Percentiles rank a stretch among this genome's conserved stretches.
Conservation (phyloP, 2,113 vertebrate species). For the Canis aureus region DNA sequence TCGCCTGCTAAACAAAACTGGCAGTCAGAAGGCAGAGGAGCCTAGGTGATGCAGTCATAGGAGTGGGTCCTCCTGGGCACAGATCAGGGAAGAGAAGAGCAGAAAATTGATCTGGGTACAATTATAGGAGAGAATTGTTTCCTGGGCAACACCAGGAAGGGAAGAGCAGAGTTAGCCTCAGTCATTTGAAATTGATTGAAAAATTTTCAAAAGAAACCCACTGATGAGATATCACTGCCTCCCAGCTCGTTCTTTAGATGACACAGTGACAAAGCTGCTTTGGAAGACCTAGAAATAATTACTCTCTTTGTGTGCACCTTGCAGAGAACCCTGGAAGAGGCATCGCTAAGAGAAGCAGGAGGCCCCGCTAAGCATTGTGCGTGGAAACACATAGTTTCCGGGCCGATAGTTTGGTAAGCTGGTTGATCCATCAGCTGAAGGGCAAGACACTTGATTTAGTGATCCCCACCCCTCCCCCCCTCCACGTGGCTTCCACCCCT, state of each 20-base stretch:
- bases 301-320: background rate
- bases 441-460: background rate
- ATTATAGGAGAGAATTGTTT: background rate
- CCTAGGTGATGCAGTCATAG: background rate
- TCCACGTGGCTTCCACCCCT: background rate
- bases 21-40: background rate
- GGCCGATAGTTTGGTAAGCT: background rate
- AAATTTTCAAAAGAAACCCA: background rate
- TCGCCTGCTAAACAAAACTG: background rate
- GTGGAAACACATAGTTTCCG: background rate
- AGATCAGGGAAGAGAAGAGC: background rate
- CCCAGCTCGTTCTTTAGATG: background rate
- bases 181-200: slow-evolving; percentile 30
- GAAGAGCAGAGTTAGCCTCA: background rate
- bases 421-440: background rate
- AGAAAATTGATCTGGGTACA: background rate
- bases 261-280: background rate
- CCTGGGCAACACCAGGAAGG: background rate
- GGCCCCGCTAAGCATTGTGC: background rate
- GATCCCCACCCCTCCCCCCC: background rate
- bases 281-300: background rate
- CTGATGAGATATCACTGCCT: background rate
- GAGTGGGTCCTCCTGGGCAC: background rate
- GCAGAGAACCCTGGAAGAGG: background rate
- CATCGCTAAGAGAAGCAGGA: background rate